Conservation (phyloP, 2,888 invertebrate genomes). For the Apodemia zela region DNA sequence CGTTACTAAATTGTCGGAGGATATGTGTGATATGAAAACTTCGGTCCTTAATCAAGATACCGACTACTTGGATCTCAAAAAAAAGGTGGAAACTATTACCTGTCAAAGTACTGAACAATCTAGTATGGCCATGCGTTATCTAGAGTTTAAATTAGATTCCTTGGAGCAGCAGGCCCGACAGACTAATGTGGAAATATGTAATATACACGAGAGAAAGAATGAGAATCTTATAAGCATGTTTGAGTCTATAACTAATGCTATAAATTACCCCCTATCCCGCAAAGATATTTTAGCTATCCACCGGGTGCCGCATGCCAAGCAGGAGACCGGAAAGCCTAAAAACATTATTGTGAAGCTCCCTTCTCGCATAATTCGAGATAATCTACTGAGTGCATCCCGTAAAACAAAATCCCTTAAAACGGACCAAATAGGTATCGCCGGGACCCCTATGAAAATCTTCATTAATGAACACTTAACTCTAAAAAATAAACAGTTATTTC, state of each 20-base stretch:
- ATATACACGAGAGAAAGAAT: slow-evolving; percentile 16
- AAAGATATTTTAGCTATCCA: slow-evolving; percentile 18
- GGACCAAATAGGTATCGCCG: slow-evolving; percentile 21
- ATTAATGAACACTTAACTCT: slow-evolving; percentile 27
- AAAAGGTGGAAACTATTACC: too few relatives aligned
- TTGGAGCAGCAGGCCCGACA: slow-evolving; percentile 23
- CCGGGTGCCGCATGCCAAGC: slow-evolving; percentile 20
- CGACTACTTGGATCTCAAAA: too few relatives aligned
- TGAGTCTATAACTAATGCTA: not conserved
- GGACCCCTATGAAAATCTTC: slow-evolving; percentile 20
- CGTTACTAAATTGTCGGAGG: too few relatives aligned
- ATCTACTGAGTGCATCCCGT: slow-evolving; percentile 22
- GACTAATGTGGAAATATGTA: slow-evolving; percentile 21
- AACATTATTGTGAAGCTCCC: slow-evolving; percentile 24
- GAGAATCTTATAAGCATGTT: slow-evolving; percentile 14
- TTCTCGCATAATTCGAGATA: slow-evolving; percentile 21
- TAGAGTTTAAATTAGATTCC: not conserved
- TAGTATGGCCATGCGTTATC: not conserved
- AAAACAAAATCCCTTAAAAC: slow-evolving; percentile 16
- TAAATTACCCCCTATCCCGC: not conserved
- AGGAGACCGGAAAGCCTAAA: slow-evolving; percentile 4
- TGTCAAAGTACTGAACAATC: too few relatives aligned
- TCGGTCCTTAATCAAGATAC: too few relatives aligned
- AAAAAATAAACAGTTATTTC: slow-evolving; percentile 26
- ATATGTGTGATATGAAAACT: too few relatives aligned